Evolutionary conservation across 2,888 invertebrate species (phyloP).

Genomic region (Abscondita cerata): DNA sequence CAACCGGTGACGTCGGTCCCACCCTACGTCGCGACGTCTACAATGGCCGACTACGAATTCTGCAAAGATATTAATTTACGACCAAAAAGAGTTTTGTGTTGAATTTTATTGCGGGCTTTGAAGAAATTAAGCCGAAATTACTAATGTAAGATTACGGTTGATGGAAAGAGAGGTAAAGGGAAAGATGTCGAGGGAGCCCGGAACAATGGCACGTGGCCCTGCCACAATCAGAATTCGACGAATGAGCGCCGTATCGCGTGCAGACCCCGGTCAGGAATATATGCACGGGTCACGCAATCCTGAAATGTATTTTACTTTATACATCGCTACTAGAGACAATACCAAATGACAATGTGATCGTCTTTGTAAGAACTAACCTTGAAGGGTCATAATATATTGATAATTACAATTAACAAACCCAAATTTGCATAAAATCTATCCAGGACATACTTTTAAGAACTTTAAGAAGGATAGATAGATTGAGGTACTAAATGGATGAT

Average conservation of each 20-base stretch:
- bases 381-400: constrained; percentile 5
- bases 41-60: constrained; percentile 43
- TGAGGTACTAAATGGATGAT: too few species aligned
- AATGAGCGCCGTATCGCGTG: constrained; percentile 54
- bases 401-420: constrained; percentile 19
- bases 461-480: too few species aligned
- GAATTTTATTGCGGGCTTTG: constrained; percentile 30
- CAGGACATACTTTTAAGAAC: too few species aligned
- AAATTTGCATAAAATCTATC: constrained; percentile 15
- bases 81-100: constrained; percentile 17
- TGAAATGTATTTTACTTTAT: constrained; percentile 54
- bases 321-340: constrained; percentile 40
- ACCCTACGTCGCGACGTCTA: constrained; percentile 44
- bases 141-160: constrained; percentile 17
- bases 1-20: constrained; percentile 42
- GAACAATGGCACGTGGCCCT: constrained; percentile 54
- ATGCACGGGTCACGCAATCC: constrained; percentile 54
- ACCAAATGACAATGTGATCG: constrained; percentile 41
- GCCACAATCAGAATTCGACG: constrained; percentile 55
- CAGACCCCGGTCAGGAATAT: constrained; percentile 50
- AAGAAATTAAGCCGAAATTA: constrained; percentile 34
- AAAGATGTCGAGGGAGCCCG: constrained; percentile 32
- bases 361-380: constrained; percentile 22
- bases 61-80: constrained; percentile 26
- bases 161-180: constrained; percentile 20